A percentile compares a stretch with the other conserved stretches of the same genome.
Evolutionary conservation across 1,140 invertebrate species (phyloP).

Genomic region (Prorops nasuta): DNA sequence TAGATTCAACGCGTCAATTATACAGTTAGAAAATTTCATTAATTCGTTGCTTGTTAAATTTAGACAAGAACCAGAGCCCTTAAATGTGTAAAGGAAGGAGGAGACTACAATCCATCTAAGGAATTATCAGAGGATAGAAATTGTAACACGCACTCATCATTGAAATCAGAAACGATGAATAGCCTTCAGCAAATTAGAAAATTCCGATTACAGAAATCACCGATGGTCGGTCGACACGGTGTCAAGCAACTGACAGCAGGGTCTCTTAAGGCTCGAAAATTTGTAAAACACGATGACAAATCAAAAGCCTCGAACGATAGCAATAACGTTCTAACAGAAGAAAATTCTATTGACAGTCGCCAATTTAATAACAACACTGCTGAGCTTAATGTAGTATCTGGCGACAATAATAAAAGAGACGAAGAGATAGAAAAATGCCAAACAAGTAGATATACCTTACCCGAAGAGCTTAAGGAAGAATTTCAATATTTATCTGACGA

Average conservation of each 20-base stretch:
- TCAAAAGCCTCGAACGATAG: background rate
- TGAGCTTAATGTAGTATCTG: background rate
- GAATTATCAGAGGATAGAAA: too few species aligned
- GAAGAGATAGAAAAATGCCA: background rate
- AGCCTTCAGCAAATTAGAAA: conserved; percentile 31
- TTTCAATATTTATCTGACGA: background rate
- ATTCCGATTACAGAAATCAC: conserved; percentile 32
- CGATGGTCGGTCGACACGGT: too few species aligned
- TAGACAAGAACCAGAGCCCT: too few species aligned
- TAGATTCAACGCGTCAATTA: background rate
- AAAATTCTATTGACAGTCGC: background rate
- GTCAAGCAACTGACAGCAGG: conserved; percentile 12
- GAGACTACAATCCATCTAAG: too few species aligned
- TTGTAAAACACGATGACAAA: conserved; percentile 12
- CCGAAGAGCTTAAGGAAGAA: background rate
- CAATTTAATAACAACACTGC: background rate
- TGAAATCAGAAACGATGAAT: conserved; percentile 32
- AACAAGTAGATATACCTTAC: background rate
- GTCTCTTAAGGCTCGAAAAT: conserved; percentile 10
- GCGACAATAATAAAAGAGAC: background rate
- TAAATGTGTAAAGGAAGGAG: too few species aligned
- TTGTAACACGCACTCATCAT: conserved; percentile 7
- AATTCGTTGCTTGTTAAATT: too few species aligned
- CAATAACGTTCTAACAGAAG: conserved; percentile 2
- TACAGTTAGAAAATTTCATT: conserved; percentile 3